Conservation (phyloP, 2,113 vertebrate genomes). For the Atractosteus spatula region DNA sequence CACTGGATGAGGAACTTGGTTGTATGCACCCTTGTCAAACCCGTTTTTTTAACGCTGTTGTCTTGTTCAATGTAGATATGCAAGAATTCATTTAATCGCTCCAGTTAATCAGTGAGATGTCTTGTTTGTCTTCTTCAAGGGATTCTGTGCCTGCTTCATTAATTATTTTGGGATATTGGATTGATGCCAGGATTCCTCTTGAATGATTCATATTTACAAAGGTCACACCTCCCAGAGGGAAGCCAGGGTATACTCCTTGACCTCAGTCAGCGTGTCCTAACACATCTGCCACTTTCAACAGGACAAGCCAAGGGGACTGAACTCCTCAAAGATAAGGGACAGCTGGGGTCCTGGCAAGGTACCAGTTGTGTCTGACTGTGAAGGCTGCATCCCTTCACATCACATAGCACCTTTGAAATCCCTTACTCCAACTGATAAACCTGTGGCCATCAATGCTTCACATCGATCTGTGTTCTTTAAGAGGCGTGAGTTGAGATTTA, state of each 20-base stretch:
- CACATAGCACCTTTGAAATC: neutral
- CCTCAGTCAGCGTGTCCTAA: slow-evolving; percentile 32
- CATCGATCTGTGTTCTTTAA: too few relatives aligned
- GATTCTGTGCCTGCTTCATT: neutral
- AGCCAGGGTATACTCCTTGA: slow-evolving; percentile 24
- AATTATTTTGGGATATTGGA: slow-evolving; percentile 1
- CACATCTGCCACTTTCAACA: slow-evolving; percentile 21
- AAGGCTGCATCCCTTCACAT: neutral
- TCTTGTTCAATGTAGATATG: neutral
- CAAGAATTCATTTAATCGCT: neutral
- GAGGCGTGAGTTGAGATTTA: too few relatives aligned
- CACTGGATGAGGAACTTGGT: too few relatives aligned
- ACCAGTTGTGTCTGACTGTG: slow-evolving; percentile 7
- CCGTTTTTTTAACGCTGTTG: too few relatives aligned
- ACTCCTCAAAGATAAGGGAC: slow-evolving; percentile 24
- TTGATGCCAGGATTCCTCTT: slow-evolving; percentile 10
- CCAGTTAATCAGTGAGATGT: neutral
- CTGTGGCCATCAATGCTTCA: too few relatives aligned
- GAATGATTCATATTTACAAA: slow-evolving; percentile 20
- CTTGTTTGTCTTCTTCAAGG: neutral
- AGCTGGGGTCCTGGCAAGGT: slow-evolving; percentile 27
- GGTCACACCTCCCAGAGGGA: slow-evolving; percentile 15
- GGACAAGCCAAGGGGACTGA: slow-evolving; percentile 29
- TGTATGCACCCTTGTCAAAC: too few relatives aligned
- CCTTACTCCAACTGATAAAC: too few relatives aligned